Evolutionary conservation across 2,797 vertebrate species (phyloP).

Genomic region (Cynodonichthys magdalenae): DNA sequence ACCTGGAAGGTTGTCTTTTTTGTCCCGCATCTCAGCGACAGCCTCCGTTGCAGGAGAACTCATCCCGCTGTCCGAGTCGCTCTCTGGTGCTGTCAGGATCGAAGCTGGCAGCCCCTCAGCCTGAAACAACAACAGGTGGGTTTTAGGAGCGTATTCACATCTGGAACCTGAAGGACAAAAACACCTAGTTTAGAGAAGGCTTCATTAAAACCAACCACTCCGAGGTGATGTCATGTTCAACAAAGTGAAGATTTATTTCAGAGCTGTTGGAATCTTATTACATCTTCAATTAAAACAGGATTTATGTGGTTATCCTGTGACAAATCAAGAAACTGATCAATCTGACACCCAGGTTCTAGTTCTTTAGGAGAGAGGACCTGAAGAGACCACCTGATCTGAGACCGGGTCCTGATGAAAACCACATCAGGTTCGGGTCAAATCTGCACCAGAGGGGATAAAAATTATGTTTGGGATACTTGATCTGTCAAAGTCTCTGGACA

Average conservation of each 20-base stretch:
- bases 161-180: not conserved
- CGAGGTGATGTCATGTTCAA: too few species aligned
- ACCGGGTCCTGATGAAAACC: not conserved
- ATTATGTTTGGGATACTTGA: too few species aligned
- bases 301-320: too few species aligned
- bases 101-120: conserved; percentile 52
- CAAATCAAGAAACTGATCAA: too few species aligned
- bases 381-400: not conserved
- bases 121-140: conserved; percentile 41
- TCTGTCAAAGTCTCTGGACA: too few species aligned
- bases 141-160: not conserved
- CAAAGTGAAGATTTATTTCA: too few species aligned
- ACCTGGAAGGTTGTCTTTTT: conserved; percentile 65
- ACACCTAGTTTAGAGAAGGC: too few species aligned
- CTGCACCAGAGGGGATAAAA: not conserved
- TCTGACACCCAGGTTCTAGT: too few species aligned
- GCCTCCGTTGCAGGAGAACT: conserved; percentile 75
- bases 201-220: too few species aligned
- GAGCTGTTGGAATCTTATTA: too few species aligned
- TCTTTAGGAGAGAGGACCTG: not conserved
- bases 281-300: too few species aligned
- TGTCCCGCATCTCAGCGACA: conserved; percentile 10
- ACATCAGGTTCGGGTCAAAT: not conserved
- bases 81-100: conserved; percentile 48
- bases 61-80: conserved; percentile 83